Evolutionary conservation across 2,888 invertebrate genomes (phyloP).

Genomic region (Eutolmus rufibarbis): DNA sequence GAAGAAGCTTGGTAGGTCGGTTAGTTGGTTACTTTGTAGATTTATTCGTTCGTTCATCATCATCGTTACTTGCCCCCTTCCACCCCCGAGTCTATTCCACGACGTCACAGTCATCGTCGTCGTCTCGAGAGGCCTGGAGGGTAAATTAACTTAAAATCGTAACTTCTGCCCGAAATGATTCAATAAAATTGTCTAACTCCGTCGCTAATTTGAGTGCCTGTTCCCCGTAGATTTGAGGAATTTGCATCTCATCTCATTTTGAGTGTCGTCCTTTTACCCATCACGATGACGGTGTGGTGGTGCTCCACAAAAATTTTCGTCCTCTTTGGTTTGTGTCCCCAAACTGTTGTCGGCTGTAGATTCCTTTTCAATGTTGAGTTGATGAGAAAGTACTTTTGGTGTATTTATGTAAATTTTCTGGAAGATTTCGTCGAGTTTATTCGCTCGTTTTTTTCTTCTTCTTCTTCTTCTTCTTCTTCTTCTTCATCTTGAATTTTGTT

Average conservation of each 20-base stretch:
- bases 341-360: not conserved
- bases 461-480: too few relatives aligned
- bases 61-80: not conserved
- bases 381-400: slow-evolving; percentile 15
- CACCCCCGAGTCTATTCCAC: not conserved
- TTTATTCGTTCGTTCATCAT: not conserved
- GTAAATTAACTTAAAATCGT: slow-evolving; percentile 34
- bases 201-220: slow-evolving; percentile 36
- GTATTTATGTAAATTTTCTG: slow-evolving; percentile 29
- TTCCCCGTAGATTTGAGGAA: slow-evolving; percentile 26
- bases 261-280: slow-evolving; percentile 3
- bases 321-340: not conserved
- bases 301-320: not conserved
- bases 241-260: slow-evolving; percentile 31
- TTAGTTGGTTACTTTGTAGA: not conserved
- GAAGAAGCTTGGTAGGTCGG: not conserved
- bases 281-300: not conserved
- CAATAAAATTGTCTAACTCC: slow-evolving; percentile 34
- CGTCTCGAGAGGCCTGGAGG: slow-evolving; percentile 11
- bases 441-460: not conserved
- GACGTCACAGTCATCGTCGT: not conserved
- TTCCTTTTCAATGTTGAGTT: not conserved
- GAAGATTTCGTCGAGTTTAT: slow-evolving; percentile 17
- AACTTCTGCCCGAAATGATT: slow-evolving; percentile 30
- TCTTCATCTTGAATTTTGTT: not conserved